Conservation (phyloP, 2,113 vertebrate species). For the Sylvilagus bachmani region DNA sequence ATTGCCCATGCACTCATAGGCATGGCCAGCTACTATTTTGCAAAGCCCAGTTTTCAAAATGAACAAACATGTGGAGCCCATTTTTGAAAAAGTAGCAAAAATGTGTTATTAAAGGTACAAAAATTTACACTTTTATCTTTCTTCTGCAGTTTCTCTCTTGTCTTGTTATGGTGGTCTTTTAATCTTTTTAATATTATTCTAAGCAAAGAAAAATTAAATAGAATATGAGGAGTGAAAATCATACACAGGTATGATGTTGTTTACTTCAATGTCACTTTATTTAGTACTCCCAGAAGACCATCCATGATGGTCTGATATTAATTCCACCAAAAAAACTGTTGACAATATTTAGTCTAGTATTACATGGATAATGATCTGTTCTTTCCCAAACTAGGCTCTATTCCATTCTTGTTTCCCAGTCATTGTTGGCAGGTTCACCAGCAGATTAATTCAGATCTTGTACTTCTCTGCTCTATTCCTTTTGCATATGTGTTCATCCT, state of each 20-base stretch:
- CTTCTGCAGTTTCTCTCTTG: background rate
- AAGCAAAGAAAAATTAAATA: constrained; percentile 50
- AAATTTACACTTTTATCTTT: background rate
- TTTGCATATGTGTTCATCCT: background rate
- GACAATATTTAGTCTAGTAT: background rate
- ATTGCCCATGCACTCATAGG: background rate
- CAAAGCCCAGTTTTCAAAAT: background rate
- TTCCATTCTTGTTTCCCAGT: background rate
- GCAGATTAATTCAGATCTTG: background rate
- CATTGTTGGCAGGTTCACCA: background rate
- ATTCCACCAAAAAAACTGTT: background rate
- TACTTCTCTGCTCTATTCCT: background rate
- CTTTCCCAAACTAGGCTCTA: background rate
- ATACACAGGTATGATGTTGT: background rate
- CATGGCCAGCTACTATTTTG: background rate
- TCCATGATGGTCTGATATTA: background rate
- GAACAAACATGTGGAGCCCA: background rate
- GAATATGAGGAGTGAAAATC: background rate
- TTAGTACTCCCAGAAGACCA: background rate
- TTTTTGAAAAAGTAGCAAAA: background rate
- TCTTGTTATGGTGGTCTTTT: background rate
- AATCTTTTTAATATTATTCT: background rate
- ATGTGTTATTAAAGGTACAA: background rate
- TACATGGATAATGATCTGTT: background rate
- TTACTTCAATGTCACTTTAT: background rate